Base-by-base conservation (phyloP, 2,113 vertebrate genomes). In the Nyctibius bracteatus region DNA sequence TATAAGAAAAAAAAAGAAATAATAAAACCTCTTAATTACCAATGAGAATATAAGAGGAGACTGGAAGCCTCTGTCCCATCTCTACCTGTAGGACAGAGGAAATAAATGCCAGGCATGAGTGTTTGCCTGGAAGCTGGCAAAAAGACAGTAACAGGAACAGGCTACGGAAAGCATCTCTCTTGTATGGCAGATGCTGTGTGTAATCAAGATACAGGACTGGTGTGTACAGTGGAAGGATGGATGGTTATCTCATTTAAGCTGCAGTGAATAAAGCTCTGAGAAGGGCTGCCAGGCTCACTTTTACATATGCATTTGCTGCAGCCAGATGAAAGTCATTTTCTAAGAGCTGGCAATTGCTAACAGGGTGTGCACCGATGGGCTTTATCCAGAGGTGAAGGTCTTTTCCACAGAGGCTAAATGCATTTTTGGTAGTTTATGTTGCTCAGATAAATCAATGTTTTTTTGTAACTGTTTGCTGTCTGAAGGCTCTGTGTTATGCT, bases 281-380 rank as follows among this genome's bases (percentile, higher is more conserved):
- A 74, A 83, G 55, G 73, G 57, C 88, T 95, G 90, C 77, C 95
- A 94, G 91, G 62, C 46, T 89, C 10, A 4, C 88, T 85, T 73
- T 72, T 91, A 35, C 58, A 46, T 74, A 39, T 2, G 3, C 21
- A 4, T 72, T 89, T 94, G 87, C 80, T 92, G 22, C 39, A 93
- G 18, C 73, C 96, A 96, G 91, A 96, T 96, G 96, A 96, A 96
- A 96, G 92, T 80, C 0, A 89, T 96, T 95, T 96, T 89, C 92
- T 68, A 62, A 82, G 94, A 92, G 70, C 86, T 89, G 89, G 95
- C 95, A 95, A 6, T 49, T 87, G 49, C 91, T 95, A 91, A 85
- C 41, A 89, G 95, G 95, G 95, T 96, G 92, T 96, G 88, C 83
- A 75, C 73, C 1, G 0, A 70, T 62, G 54, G 88, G 91, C 58